A percentile compares a stretch with the other conserved stretches of the same genome.
These are phyloP conservation scores for Anomalospiza imberbis DNA, from an alignment of 2,797 vertebrate genomes.

Conservation along the genomic window DNA sequence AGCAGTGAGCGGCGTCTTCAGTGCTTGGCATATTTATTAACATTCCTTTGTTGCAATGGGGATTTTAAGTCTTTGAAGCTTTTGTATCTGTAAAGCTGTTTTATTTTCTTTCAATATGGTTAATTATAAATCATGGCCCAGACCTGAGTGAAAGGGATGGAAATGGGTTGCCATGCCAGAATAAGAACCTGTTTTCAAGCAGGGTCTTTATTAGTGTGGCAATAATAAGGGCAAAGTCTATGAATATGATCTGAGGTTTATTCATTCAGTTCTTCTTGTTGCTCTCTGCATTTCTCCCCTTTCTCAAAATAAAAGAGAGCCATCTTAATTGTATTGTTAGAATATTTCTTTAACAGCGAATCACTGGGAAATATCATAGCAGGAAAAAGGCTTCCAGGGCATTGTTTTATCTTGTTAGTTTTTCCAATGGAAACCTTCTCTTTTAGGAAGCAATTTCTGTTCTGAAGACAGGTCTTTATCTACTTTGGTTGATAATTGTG, in stretches of 20 bases:
- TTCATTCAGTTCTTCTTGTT: not conserved
- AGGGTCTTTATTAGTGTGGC: not conserved
- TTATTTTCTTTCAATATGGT: not conserved
- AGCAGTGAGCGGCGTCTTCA: slow-evolving; percentile 22
- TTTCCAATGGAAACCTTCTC: not conserved
- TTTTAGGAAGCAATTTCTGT: not conserved
- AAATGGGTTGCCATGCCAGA: not conserved
- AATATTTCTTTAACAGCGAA: not conserved
- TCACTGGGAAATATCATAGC: not conserved
- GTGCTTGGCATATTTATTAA: slow-evolving; percentile 28
- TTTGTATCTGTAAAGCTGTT: slow-evolving; percentile 6
- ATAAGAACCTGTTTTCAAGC: not conserved
- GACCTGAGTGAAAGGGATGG: not conserved
- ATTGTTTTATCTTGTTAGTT: not conserved
- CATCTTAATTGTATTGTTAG: not conserved
- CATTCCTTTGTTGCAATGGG: not conserved
- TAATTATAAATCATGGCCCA: slow-evolving; percentile 14
- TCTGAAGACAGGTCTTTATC: not conserved
- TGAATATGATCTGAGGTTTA: not conserved
- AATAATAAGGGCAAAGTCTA: not conserved
- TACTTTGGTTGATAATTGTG: not conserved
- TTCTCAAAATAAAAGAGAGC: not conserved
- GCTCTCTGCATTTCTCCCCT: not conserved
- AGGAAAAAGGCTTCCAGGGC: not conserved
- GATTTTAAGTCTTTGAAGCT: slow-evolving; percentile 49